phyloP scores from a whole-genome alignment of 2,888 invertebrate genomes.

The Dascillus cervinus region DNA sequence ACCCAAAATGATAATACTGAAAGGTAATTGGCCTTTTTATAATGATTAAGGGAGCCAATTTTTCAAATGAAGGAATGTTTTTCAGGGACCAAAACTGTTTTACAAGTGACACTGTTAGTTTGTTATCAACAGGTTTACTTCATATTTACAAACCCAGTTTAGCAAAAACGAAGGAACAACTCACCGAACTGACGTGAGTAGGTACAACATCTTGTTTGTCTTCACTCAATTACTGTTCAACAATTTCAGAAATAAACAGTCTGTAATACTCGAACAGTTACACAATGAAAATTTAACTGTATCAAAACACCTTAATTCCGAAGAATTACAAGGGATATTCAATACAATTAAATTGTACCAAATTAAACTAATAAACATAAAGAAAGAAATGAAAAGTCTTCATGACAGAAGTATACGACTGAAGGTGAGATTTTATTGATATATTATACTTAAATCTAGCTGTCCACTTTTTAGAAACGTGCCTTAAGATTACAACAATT shows the following conservation, averaged over 20 bases:
- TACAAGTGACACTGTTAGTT: conserved; percentile 4
- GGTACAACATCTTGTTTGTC: too few relatives aligned
- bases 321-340: conserved; percentile 33
- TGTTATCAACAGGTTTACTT: conserved; percentile 34
- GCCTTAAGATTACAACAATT: conserved; percentile 38
- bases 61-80: too few relatives aligned
- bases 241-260: conserved; percentile 23
- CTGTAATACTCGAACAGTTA: conserved; percentile 38
- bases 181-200: conserved; percentile 40
- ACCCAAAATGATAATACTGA: too few relatives aligned
- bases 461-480: conserved; percentile 34
- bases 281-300: conserved; percentile 27
- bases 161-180: conserved; percentile 35
- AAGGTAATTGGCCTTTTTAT: too few relatives aligned
- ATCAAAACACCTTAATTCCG: conserved; percentile 24
- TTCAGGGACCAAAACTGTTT: too few relatives aligned
- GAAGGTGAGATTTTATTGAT: conserved; percentile 31
- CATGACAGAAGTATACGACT: conserved; percentile 41
- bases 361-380: conserved; percentile 38
- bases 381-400: conserved; percentile 40
- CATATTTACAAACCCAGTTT: conserved; percentile 35
- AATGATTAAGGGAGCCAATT: too few relatives aligned
- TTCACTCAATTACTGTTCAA: too few relatives aligned
- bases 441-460: background rate
- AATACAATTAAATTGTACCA: conserved; percentile 39